These are phyloP conservation scores for Callocephalon fimbriatum DNA, from an alignment of 2,113 vertebrate species.

Conservation along the genomic window DNA sequence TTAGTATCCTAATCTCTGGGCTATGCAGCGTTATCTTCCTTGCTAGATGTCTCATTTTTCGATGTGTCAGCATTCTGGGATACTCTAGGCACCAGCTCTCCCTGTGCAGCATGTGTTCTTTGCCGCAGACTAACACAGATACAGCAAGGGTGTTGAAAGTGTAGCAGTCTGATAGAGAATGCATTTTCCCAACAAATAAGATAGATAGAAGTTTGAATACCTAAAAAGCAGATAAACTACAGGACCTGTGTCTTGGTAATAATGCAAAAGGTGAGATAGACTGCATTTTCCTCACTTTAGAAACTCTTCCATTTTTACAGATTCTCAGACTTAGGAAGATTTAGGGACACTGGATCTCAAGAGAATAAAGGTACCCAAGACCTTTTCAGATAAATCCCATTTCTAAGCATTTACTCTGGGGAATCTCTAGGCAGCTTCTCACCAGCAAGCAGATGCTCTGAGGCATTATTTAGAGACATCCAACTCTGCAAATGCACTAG, in stretches of 20 bases:
- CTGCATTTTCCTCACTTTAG: neutral
- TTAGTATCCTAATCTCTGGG: neutral
- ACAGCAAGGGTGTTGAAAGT: neutral
- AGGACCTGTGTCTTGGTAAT: neutral
- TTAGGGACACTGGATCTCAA: neutral
- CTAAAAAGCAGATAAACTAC: neutral
- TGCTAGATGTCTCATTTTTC: neutral
- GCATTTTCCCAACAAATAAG: neutral
- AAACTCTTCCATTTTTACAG: neutral
- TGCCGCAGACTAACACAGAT: neutral
- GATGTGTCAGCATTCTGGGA: neutral
- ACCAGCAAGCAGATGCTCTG: neutral
- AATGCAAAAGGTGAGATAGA: neutral
- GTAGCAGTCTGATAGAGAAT: neutral
- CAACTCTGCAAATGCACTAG: neutral
- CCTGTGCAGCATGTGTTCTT: neutral
- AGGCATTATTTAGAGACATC: neutral
- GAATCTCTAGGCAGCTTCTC: neutral
- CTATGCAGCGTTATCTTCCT: neutral
- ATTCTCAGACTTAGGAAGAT: neutral
- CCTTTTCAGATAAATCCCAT: neutral
- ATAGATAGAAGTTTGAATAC: neutral
- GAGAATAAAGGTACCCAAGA: neutral
- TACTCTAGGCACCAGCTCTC: neutral
- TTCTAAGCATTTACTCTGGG: neutral